Evolutionary conservation across 2,113 vertebrate genomes (phyloP).

Genomic region (Pseudopodoces humilis): DNA sequence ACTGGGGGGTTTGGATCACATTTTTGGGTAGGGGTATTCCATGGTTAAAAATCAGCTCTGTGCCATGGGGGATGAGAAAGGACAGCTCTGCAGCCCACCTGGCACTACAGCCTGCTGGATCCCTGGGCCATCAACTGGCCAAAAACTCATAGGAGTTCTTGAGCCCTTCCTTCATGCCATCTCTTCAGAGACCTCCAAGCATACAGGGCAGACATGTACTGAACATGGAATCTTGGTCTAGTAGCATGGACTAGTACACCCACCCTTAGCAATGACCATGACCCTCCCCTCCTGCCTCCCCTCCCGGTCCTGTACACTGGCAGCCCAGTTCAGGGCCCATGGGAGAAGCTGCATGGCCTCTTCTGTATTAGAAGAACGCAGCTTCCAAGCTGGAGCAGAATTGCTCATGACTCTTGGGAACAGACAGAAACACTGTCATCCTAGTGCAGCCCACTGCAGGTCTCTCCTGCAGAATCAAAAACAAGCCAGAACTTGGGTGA

Average conservation of each 20-base stretch:
- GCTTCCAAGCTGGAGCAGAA: background rate
- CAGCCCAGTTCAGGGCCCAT: background rate
- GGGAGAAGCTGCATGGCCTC: background rate
- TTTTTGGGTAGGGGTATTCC: background rate
- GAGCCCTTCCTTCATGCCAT: background rate
- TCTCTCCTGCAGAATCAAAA: background rate
- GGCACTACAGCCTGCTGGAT: fast-evolving
- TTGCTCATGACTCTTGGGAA: background rate
- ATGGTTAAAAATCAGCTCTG: background rate
- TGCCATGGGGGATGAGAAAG: fast-evolving
- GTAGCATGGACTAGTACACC: fast-evolving
- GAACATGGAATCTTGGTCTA: background rate
- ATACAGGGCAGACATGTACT: background rate
- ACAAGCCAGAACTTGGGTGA: background rate
- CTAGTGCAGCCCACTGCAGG: fast-evolving
- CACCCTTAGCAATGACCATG: background rate
- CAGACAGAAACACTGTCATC: background rate
- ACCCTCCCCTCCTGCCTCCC: background rate
- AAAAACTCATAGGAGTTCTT: background rate
- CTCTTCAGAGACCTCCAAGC: background rate
- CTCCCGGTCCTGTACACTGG: background rate
- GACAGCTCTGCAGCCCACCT: background rate
- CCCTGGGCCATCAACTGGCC: background rate
- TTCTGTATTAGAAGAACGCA: background rate
- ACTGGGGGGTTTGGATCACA: background rate